These are phyloP conservation scores for Equus quagga DNA, from an alignment of 2,113 vertebrate genomes.

Conservation along the genomic window DNA sequence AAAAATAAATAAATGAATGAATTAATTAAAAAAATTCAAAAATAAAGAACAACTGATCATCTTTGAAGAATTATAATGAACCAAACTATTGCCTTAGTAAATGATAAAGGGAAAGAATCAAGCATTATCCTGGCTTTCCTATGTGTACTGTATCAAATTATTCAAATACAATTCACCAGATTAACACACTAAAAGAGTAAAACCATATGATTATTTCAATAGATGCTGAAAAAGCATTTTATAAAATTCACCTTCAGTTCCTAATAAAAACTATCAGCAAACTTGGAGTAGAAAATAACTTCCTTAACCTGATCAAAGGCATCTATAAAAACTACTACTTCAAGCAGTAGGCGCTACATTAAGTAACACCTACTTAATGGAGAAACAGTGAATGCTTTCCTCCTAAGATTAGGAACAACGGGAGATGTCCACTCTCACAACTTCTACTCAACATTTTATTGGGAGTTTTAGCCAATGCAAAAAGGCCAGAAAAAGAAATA, in stretches of 20 bases:
- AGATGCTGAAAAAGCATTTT: background rate
- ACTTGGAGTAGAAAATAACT: background rate
- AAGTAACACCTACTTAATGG: background rate
- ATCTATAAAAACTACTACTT: background rate
- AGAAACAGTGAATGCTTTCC: background rate
- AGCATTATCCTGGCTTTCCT: background rate
- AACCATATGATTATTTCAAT: background rate
- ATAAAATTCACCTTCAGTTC: background rate
- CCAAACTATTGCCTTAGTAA: background rate
- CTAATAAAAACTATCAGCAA: background rate
- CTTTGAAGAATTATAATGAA: background rate
- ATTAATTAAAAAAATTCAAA: too few species aligned
- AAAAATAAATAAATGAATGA: too few species aligned
- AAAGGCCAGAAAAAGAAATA: background rate
- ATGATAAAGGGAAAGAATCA: background rate
- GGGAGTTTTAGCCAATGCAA: background rate
- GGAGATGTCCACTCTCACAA: background rate
- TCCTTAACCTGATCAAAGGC: background rate
- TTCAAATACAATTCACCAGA: background rate
- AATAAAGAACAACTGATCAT: background rate
- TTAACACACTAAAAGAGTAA: background rate
- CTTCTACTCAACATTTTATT: background rate
- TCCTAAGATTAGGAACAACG: background rate
- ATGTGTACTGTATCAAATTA: background rate
- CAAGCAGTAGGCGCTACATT: too few species aligned